Percentiles rank a stretch among this genome's conserved stretches.
Evolutionary conservation across 2,797 vertebrate species (phyloP).

Genomic region (Microctenopoma steveboyesi): DNA sequence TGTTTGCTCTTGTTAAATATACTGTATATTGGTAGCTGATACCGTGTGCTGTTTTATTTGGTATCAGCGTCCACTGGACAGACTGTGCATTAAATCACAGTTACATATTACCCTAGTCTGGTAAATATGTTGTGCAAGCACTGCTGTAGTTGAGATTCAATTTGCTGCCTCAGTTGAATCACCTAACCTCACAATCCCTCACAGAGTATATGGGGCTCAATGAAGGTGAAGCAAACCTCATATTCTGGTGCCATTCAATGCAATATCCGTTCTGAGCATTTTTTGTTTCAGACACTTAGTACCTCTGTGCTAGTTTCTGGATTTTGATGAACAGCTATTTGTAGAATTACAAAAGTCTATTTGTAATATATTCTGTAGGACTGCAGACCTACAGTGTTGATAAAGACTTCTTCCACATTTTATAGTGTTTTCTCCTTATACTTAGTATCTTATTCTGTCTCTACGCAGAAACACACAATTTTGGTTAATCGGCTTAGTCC

Average conservation of each 20-base stretch:
- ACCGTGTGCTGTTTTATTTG: conserved; percentile 58
- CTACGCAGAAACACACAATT: not conserved
- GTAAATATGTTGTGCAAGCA: conserved; percentile 58
- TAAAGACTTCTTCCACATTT: not conserved
- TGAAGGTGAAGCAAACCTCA: conserved; percentile 58
- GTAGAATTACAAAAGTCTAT: conserved; percentile 49
- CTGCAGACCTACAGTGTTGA: conserved; percentile 28
- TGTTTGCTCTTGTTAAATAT: conserved; percentile 51
- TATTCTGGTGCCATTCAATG: conserved; percentile 40
- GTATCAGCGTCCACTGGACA: conserved; percentile 28
- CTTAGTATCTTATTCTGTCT: not conserved
- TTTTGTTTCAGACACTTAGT: conserved; percentile 45
- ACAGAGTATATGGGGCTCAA: conserved; percentile 53
- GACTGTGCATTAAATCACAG: conserved; percentile 65
- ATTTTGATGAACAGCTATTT: conserved; percentile 62
- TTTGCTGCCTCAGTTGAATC: conserved; percentile 68
- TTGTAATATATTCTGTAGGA: conserved; percentile 33
- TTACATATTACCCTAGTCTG: conserved; percentile 55
- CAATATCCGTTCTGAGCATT: conserved; percentile 50
- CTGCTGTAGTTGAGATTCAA: conserved; percentile 63
- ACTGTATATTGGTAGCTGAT: conserved; percentile 42
- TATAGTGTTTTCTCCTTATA: conserved; percentile 1
- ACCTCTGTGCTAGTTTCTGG: conserved; percentile 34
- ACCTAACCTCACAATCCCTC: conserved; percentile 45
- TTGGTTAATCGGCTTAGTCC: conserved; percentile 12